These are phyloP conservation scores for Altica lythri DNA, from an alignment of 2,888 invertebrate species.

Conservation along the genomic window DNA sequence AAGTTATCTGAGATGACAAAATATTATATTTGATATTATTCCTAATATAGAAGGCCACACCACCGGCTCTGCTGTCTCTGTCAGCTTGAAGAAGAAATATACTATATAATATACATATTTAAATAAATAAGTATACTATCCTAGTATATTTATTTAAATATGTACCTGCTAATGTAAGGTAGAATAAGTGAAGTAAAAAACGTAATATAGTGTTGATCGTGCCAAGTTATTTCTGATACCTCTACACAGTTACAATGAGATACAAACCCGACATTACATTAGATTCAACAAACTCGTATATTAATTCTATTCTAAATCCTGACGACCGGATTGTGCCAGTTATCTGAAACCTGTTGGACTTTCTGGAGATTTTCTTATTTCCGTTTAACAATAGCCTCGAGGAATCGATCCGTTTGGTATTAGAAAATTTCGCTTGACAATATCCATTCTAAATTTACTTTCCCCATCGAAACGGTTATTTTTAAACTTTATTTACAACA, in stretches of 20 bases:
- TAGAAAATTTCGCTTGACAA: slow-evolving; percentile 22
- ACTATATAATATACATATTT: background rate
- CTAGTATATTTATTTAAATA: background rate
- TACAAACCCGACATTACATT: slow-evolving; percentile 27
- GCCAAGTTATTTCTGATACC: slow-evolving; percentile 43
- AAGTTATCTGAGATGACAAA: too few species aligned
- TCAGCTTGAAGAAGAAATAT: too few species aligned
- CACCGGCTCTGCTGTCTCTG: too few species aligned
- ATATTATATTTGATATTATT: too few species aligned
- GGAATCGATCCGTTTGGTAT: slow-evolving; percentile 15
- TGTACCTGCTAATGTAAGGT: too few species aligned
- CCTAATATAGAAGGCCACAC: too few species aligned
- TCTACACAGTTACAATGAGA: slow-evolving; percentile 31
- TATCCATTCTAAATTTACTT: slow-evolving; percentile 32
- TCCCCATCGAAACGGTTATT: slow-evolving; percentile 34
- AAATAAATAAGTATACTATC: background rate
- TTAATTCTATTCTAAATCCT: slow-evolving; percentile 20
- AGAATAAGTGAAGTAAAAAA: slow-evolving; percentile 32
- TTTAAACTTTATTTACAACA: slow-evolving; percentile 40
- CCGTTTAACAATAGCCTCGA: slow-evolving; percentile 5
- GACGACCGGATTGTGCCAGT: slow-evolving; percentile 37
- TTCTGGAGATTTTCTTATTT: slow-evolving; percentile 10
- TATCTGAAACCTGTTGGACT: slow-evolving; percentile 48
- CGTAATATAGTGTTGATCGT: slow-evolving; percentile 34
- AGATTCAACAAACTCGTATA: slow-evolving; percentile 7